Base-by-base conservation (phyloP, 2,113 vertebrate genomes). In the Atlantisia rogersi region DNA sequence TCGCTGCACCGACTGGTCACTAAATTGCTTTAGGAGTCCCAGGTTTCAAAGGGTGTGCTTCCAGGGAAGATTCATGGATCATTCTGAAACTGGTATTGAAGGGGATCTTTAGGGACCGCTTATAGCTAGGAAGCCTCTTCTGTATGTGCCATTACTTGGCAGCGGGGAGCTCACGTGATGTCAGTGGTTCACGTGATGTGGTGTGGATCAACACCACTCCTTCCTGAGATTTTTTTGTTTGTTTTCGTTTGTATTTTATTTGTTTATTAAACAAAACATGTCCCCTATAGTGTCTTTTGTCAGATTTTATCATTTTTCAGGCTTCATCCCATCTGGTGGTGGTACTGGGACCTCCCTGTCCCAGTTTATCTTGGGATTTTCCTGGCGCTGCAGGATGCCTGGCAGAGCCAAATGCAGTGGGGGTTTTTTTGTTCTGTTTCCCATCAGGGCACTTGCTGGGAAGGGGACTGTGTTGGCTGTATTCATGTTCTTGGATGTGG, bases 391-490 rank as follows among this genome's bases (percentile, higher is more conserved):
- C 32, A 52, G 48, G 44, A 37, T 79, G 25, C 8, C 25, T 64
- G 50, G 28, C 50, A 84, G 46, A 91, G 46, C 10, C 13, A 74
- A 58, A 63, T 29, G 28, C 25, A 62, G 6, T 55, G 13, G 1
- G 0, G 35, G 35, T 71, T 50, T 71, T 50, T 65, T 68, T 55
- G 26, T 40, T 69, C 15, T 67, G n/a, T n/a, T 86, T 78, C 21
- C 19, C 16, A 15, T 68, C 17, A 60, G 26, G 42, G 12, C 22
- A 63, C 58, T 75, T 88, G 32, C 13, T 87, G 78, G 29, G 86
- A 74, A 88, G 15, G 4, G 3, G 6, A 32, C 17, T 0, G 0
- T 26, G n/a, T 19, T 56, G 25, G 22, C 26, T 10, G 0, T 50
- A 64, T 73, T 82, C 31, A 20, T 69, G 39, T 90, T 81, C 35